phyloP scores from a whole-genome alignment of 2,888 invertebrate genomes.

The Holacanthella duospinosa region DNA sequence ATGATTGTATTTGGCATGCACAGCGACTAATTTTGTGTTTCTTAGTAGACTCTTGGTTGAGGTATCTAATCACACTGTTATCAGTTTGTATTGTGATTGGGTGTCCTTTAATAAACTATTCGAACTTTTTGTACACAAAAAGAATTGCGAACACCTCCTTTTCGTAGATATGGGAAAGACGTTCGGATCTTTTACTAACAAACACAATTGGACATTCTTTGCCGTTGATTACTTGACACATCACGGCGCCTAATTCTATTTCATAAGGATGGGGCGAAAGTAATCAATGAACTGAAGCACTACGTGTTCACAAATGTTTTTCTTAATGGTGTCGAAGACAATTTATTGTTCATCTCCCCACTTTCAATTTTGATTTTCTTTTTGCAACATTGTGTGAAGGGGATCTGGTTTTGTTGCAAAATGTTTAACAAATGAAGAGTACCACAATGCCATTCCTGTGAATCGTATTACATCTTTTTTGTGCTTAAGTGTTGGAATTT shows the following conservation, averaged over 20 bases:
- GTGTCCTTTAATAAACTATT: constrained; percentile 16
- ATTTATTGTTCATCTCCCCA: constrained; percentile 16
- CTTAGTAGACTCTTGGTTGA: constrained; percentile 9
- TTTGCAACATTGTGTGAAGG: too few species aligned
- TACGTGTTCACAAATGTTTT: constrained; percentile 7
- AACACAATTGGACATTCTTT: constrained; percentile 16
- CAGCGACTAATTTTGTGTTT: constrained; percentile 17
- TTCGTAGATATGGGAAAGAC: constrained; percentile 11
- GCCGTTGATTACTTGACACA: constrained; percentile 10
- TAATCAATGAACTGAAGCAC: constrained; percentile 16
- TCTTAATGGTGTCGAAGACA: constrained; percentile 19
- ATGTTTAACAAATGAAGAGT: constrained; percentile 26
- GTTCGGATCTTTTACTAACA: constrained; percentile 13
- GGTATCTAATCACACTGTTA: constrained; percentile 17
- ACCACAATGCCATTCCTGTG: constrained; percentile 8
- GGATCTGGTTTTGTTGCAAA: constrained; percentile 29
- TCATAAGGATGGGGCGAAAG: constrained; percentile 14
- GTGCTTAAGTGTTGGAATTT: neutral
- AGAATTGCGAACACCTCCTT: constrained; percentile 20
- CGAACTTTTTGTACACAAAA: constrained; percentile 16
- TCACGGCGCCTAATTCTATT: constrained; percentile 18
- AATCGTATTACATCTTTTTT: neutral
- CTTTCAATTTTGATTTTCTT: too few species aligned
- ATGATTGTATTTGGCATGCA: constrained; percentile 10
- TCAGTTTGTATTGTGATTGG: constrained; percentile 20